A percentile compares a stretch with the other conserved stretches of the same genome.
These are phyloP conservation scores for Acromyrmex echinatior DNA, from an alignment of 1,140 invertebrate genomes.

Conservation along the genomic window DNA sequence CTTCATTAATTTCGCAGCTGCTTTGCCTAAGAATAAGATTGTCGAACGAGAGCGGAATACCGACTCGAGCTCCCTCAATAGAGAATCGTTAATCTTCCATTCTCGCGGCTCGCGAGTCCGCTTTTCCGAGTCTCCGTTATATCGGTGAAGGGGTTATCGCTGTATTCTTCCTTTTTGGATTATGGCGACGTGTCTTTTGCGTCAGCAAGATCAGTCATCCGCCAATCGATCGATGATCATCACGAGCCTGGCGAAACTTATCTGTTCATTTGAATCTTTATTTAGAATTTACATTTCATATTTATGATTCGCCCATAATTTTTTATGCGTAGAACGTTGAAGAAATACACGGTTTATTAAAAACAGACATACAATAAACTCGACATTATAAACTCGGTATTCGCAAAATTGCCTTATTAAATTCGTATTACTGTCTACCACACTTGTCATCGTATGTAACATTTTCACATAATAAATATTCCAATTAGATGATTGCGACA, in stretches of 20 bases:
- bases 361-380: background rate
- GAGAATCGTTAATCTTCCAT: constrained; percentile 51
- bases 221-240: background rate
- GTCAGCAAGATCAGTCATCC: background rate
- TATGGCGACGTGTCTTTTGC: constrained; percentile 13
- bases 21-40: constrained; percentile 66
- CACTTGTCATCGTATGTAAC: background rate
- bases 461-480: constrained; percentile 22
- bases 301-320: background rate
- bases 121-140: constrained; percentile 5
- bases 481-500: constrained; percentile 13
- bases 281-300: constrained; percentile 5
- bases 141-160: constrained; percentile 39
- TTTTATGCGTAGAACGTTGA: background rate
- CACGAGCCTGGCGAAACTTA: background rate
- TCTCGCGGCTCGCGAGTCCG: constrained; percentile 22
- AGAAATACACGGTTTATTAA: background rate
- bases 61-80: constrained; percentile 41
- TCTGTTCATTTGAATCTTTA: background rate
- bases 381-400: background rate
- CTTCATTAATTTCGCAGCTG: constrained; percentile 67
- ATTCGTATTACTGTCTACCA: background rate
- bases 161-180: constrained; percentile 7
- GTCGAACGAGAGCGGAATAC: constrained; percentile 54
- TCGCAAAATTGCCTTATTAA: constrained; percentile 37